Evolutionary conservation across 2,113 vertebrate genomes (phyloP).

Genomic region (Phrynosoma blainvillii): DNA sequence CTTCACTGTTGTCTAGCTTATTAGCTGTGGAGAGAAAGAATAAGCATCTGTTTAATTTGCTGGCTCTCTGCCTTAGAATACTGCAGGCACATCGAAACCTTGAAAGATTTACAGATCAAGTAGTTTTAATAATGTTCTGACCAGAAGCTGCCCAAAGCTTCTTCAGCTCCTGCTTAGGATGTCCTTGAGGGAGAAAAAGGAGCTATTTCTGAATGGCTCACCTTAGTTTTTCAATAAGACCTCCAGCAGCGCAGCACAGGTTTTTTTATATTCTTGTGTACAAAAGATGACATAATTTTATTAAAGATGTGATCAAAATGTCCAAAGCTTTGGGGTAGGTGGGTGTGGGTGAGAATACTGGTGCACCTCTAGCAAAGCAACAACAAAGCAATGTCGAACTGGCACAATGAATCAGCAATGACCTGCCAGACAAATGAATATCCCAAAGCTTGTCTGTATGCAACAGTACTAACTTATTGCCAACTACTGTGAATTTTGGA

Average conservation of each 20-base stretch:
- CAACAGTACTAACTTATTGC: not conserved
- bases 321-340: not conserved
- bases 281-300: not conserved
- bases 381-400: not conserved
- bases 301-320: not conserved
- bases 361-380: not conserved
- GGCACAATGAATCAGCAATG: constrained; percentile 1
- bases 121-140: not conserved
- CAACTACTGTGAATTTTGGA: not conserved
- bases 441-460: not conserved
- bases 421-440: constrained; percentile 4
- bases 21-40: not conserved
- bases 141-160: not conserved
- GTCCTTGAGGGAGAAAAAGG: constrained; percentile 32
- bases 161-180: not conserved
- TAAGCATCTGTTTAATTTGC: not conserved
- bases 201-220: not conserved
- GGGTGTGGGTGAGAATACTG: not conserved
- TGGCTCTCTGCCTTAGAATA: not conserved
- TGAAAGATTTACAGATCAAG: not conserved
- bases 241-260: not conserved
- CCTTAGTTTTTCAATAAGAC: constrained; percentile 3
- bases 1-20: constrained; percentile 1
- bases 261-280: not conserved
- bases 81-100: not conserved